phyloP scores from a whole-genome alignment of 2,888 invertebrate species.

The Mactromeris polynyma region DNA sequence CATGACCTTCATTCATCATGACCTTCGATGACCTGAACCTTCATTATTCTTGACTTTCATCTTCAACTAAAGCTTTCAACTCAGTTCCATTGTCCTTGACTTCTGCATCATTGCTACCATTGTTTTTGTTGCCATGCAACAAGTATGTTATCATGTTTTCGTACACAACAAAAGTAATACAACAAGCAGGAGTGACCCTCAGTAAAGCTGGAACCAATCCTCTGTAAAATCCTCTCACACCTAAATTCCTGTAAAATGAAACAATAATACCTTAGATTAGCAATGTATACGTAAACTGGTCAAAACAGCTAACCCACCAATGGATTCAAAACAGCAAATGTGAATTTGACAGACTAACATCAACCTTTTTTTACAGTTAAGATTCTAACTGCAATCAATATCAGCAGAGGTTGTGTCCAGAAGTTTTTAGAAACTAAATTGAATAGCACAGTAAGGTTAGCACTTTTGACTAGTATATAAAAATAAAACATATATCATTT shows the following conservation, averaged over 20 bases:
- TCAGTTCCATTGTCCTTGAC: neutral
- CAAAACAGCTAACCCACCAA: too few species aligned
- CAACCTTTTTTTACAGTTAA: too few species aligned
- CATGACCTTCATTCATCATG: neutral
- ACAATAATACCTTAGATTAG: neutral
- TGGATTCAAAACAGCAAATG: too few species aligned
- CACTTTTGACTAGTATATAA: too few species aligned
- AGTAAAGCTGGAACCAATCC: constrained; percentile 95
- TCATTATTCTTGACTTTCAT: neutral
- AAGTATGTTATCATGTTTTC: constrained; percentile 91
- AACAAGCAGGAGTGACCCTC: constrained; percentile 98
- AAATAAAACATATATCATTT: too few species aligned
- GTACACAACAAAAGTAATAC: constrained; percentile 97
- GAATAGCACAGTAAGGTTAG: too few species aligned
- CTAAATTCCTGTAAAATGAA: constrained; percentile 89
- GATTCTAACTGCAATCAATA: too few species aligned
- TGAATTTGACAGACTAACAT: too few species aligned
- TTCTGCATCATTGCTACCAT: neutral
- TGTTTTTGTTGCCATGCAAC: constrained; percentile 37
- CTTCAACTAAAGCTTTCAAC: neutral
- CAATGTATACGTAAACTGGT: too few species aligned
- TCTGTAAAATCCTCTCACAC: constrained; percentile 96
- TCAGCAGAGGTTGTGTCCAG: too few species aligned
- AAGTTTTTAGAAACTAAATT: too few species aligned
- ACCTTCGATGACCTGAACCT: neutral